phyloP scores from a whole-genome alignment of 2,797 vertebrate genomes.

The Pipistrellus pipistrellus region DNA sequence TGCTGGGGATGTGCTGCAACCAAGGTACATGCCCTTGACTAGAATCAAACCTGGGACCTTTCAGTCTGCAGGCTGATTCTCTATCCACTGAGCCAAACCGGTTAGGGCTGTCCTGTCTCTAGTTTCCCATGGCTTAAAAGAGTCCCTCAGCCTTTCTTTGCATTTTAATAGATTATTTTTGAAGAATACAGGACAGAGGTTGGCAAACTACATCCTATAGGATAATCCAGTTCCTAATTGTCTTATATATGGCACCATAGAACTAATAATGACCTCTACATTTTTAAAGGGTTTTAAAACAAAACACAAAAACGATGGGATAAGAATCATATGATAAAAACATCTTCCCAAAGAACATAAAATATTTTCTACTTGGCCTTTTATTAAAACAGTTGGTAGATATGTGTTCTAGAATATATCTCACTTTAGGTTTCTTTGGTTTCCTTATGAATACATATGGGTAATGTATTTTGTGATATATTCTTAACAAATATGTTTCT shows the following conservation, averaged over 20 bases:
- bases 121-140: neutral
- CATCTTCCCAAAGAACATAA: neutral
- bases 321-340: neutral
- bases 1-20: too few relatives aligned
- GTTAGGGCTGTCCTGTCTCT: neutral
- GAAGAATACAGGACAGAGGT: neutral
- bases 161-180: neutral
- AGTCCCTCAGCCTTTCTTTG: neutral
- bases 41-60: too few relatives aligned
- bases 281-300: slow-evolving; percentile 7
- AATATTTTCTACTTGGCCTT: neutral
- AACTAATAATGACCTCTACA: neutral
- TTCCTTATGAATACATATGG: neutral
- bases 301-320: neutral
- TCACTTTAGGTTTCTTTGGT: neutral
- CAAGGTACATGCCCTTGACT: too few relatives aligned
- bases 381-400: neutral
- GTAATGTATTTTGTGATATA: neutral
- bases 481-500: neutral
- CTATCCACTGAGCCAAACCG: too few relatives aligned
- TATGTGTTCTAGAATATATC: neutral
- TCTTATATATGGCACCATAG: neutral
- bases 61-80: too few relatives aligned
- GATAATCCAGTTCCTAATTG: neutral
- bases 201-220: neutral